Percentiles rank a stretch among this genome's conserved stretches.
Evolutionary conservation across 1,140 invertebrate genomes (phyloP).

Genomic region (Patella vulgata): DNA sequence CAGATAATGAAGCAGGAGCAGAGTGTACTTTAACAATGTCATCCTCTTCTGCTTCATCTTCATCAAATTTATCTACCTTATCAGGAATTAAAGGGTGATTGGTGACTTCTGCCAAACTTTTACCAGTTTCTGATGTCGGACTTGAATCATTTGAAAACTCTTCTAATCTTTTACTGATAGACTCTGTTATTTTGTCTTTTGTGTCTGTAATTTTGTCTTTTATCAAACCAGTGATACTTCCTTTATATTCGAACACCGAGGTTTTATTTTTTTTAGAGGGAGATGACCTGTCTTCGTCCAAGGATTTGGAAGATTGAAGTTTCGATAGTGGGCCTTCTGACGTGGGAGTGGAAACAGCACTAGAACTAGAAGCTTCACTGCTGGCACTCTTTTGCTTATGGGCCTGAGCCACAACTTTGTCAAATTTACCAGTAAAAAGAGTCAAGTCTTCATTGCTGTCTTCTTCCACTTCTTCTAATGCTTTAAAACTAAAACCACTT

Average conservation of each 20-base stretch:
- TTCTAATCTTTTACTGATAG: slow-evolving; percentile 50
- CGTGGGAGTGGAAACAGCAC: background rate
- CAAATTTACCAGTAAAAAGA: slow-evolving; percentile 46
- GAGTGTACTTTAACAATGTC: background rate
- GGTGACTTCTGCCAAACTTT: background rate
- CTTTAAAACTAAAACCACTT: slow-evolving; percentile 51
- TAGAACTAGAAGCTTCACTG: slow-evolving; percentile 1
- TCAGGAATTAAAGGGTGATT: slow-evolving; percentile 1
- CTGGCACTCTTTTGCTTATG: slow-evolving; percentile 13
- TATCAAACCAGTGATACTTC: slow-evolving; percentile 41
- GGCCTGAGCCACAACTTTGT: slow-evolving; percentile 38
- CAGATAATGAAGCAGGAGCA: slow-evolving; percentile 19
- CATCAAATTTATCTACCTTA: slow-evolving; percentile 16
- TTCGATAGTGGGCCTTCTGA: slow-evolving; percentile 11
- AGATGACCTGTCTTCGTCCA: slow-evolving; percentile 30
- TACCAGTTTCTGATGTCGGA: slow-evolving; percentile 1
- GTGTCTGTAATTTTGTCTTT: slow-evolving; percentile 27
- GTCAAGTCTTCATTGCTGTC: slow-evolving; percentile 56
- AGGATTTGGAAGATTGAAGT: slow-evolving; percentile 11
- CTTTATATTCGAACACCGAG: slow-evolving; percentile 31
- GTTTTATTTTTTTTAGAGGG: slow-evolving; percentile 33
- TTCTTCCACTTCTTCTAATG: slow-evolving; percentile 51
- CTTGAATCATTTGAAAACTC: slow-evolving; percentile 49
- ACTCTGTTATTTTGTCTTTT: slow-evolving; percentile 44
- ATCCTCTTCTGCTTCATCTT: background rate